Evolutionary conservation across 2,888 invertebrate genomes (phyloP).

Genomic region (Achlya flavicornis): DNA sequence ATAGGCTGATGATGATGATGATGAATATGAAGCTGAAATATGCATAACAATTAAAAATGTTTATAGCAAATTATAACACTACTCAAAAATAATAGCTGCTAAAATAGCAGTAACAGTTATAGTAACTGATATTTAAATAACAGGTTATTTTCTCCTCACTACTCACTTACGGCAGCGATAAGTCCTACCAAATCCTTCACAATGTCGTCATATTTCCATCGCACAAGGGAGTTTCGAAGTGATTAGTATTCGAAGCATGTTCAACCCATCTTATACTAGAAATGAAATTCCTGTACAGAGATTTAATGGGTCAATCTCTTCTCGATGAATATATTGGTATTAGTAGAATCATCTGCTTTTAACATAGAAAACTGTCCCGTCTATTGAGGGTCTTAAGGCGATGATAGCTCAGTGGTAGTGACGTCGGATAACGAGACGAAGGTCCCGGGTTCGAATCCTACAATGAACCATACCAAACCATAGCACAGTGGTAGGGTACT

Average conservation of each 20-base stretch:
- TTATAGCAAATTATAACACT: too few relatives aligned
- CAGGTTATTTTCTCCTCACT: not conserved
- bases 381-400: too few relatives aligned
- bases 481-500: too few relatives aligned
- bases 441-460: too few relatives aligned
- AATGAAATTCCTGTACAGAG: constrained; percentile 5
- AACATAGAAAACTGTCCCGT: too few relatives aligned
- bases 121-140: not conserved
- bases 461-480: too few relatives aligned
- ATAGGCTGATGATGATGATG: too few relatives aligned
- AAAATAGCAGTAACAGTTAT: not conserved
- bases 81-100: too few relatives aligned
- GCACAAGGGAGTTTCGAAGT: not conserved
- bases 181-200: constrained; percentile 6
- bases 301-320: not conserved
- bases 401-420: too few relatives aligned
- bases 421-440: too few relatives aligned
- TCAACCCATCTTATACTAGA: constrained; percentile 1
- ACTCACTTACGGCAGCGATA: not conserved
- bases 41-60: not conserved
- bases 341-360: not conserved
- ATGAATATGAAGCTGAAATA: not conserved
- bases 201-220: not conserved
- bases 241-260: constrained; percentile 7
- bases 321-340: not conserved